A percentile compares a stretch with the other conserved stretches of the same genome.
These are phyloP conservation scores for Chascanopsetta lugubris DNA, from an alignment of 2,113 vertebrate species.

Conservation along the genomic window DNA sequence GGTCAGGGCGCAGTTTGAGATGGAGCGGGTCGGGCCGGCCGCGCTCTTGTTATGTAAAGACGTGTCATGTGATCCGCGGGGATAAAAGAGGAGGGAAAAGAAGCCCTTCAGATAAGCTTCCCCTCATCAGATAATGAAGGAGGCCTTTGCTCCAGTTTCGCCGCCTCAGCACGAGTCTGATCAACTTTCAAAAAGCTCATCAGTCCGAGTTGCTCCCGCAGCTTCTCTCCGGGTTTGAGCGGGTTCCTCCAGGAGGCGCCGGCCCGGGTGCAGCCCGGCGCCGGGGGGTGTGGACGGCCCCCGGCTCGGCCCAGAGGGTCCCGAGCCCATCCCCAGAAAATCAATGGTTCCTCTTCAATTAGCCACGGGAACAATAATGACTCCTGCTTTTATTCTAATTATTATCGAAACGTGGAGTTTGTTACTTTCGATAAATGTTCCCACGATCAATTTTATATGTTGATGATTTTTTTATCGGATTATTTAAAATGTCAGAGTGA, in stretches of 20 bases:
- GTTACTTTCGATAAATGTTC: neutral
- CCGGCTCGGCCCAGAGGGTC: conserved; percentile 9
- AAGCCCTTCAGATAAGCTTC: conserved; percentile 84
- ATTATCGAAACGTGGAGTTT: conserved; percentile 1
- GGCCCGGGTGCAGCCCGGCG: neutral
- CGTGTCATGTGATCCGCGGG: conserved; percentile 77
- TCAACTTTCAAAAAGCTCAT: conserved; percentile 84
- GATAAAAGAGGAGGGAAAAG: conserved; percentile 80
- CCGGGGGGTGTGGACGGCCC: conserved; percentile 39
- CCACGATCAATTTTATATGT: neutral
- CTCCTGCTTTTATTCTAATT: conserved; percentile 14
- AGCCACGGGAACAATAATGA: neutral
- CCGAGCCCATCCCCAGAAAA: conserved; percentile 29
- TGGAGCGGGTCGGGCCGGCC: conserved; percentile 62
- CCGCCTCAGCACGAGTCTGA: conserved; percentile 83
- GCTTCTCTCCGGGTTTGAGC: conserved; percentile 29
- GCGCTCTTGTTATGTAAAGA: conserved; percentile 86
- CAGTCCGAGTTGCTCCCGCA: conserved; percentile 70
- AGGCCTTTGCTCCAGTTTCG: conserved; percentile 82
- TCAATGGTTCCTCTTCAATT: conserved; percentile 4
- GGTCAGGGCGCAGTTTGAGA: conserved; percentile 55
- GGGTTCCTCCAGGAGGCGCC: conserved; percentile 17
- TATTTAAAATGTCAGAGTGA: neutral
- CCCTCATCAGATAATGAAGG: conserved; percentile 81
- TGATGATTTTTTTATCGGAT: neutral